Evolutionary conservation across 2,113 vertebrate genomes (phyloP).

Genomic region (Ailurus styani): DNA sequence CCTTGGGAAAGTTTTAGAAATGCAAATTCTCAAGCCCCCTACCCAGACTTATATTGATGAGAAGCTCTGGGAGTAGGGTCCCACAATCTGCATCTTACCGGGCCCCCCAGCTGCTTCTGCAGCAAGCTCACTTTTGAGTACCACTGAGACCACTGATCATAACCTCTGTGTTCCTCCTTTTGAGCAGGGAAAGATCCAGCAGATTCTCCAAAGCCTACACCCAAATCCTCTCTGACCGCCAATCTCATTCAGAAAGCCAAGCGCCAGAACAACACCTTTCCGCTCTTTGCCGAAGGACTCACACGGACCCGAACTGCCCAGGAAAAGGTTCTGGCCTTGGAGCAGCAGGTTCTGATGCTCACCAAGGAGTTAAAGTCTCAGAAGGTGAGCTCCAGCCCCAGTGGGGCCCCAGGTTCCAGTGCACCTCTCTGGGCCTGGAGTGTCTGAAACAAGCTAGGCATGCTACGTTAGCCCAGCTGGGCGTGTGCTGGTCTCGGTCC

Average conservation of each 20-base stretch:
- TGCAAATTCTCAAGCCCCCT: neutral
- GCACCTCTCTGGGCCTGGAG: neutral
- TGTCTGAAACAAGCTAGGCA: neutral
- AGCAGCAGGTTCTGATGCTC: conserved; percentile 87
- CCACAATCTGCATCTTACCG: neutral
- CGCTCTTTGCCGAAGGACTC: conserved; percentile 73
- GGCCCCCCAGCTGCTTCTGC: neutral
- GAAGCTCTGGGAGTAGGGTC: neutral
- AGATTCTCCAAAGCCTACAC: conserved; percentile 55
- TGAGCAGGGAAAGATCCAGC: conserved; percentile 55
- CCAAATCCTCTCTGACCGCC: conserved; percentile 51
- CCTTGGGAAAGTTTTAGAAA: neutral
- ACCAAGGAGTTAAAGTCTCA: conserved; percentile 90
- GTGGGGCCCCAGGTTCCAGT: neutral
- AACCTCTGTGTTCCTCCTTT: neutral
- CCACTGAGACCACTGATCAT: neutral
- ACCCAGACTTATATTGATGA: no score
- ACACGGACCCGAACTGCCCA: conserved; percentile 62
- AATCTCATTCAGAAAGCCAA: conserved; percentile 76
- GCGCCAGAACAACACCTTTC: conserved; percentile 77
- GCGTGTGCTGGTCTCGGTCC: neutral
- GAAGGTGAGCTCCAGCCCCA: conserved; percentile 84
- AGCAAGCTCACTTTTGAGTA: neutral
- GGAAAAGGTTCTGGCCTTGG: conserved; percentile 80
- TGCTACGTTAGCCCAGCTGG: fast-evolving